phyloP scores from a whole-genome alignment of 1,140 invertebrate genomes.

The Zaprionus gabonicus region DNA sequence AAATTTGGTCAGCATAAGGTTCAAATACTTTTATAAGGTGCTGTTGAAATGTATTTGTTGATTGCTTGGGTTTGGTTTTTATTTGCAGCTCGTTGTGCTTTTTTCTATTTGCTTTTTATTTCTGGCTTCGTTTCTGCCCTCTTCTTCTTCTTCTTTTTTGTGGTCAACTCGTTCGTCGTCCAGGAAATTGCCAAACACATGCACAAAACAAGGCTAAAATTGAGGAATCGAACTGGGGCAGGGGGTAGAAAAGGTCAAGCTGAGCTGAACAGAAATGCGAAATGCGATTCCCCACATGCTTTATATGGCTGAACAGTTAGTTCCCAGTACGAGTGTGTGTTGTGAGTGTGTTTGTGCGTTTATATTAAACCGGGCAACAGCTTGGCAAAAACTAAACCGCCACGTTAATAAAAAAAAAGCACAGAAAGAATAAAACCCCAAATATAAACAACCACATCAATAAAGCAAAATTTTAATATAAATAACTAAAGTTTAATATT shows the following conservation, averaged over 20 bases:
- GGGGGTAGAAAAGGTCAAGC: slow-evolving; percentile 51
- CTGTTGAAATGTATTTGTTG: slow-evolving; percentile 81
- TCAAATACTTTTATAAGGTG: slow-evolving; percentile 82
- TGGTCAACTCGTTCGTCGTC: slow-evolving; percentile 76
- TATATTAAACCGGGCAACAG: slow-evolving; percentile 32
- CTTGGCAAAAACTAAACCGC: slow-evolving; percentile 61
- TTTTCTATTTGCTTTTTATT: slow-evolving; percentile 65
- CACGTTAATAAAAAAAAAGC: slow-evolving; percentile 64
- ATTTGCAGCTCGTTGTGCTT: slow-evolving; percentile 62
- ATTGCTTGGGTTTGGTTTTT: slow-evolving; percentile 79
- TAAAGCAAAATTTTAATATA: slow-evolving; percentile 82
- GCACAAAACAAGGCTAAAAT: slow-evolving; percentile 57
- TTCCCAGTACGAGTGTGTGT: background rate
- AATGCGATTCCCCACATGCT: slow-evolving; percentile 28
- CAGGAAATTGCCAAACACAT: slow-evolving; percentile 80
- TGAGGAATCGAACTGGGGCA: slow-evolving; percentile 20
- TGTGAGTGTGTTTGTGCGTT: slow-evolving; percentile 5
- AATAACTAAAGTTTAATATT: slow-evolving; percentile 81
- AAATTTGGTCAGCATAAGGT: slow-evolving; percentile 82
- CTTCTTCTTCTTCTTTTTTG: slow-evolving; percentile 54
- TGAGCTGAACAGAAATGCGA: slow-evolving; percentile 30
- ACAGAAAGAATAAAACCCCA: slow-evolving; percentile 28
- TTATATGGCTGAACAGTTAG: slow-evolving; percentile 26
- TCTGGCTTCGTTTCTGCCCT: slow-evolving; percentile 22
- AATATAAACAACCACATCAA: slow-evolving; percentile 73